Base-by-base conservation (phyloP, 2,888 invertebrate genomes). In the Archips xylosteana region DNA sequence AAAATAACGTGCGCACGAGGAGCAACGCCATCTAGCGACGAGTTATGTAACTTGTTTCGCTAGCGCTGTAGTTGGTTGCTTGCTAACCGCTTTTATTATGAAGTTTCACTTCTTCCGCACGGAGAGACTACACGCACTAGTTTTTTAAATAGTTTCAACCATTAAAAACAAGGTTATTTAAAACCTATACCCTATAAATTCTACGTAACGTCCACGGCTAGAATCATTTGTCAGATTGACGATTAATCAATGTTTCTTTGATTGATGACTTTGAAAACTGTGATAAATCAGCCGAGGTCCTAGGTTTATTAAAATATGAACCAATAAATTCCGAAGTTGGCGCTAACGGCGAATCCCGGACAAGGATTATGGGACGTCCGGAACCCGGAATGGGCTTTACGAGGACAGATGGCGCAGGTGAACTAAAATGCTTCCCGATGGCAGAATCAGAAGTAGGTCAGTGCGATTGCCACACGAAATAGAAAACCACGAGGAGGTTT, bases 251-350 rank as follows among this genome's bases (percentile, higher is more conserved):
- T 34, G 64, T 36, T 63, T 62, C 49, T 51, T 51, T 65, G 64
- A 65, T 65, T 65, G 64, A 65, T 51, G 64, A 51, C 64, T 65
- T 65, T 3, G 49, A 65, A 51, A 65, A 65, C 64, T 65, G 64
- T 36, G 34, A 65, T 65, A 65, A 65, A 65, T 65, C 64, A 65
- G 64, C 51, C 51, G 15, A 10, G 34, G 49, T 65, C n/a, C n/a
- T 36, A 51, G 49, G 64, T 65, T 65, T 65, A 65, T 66, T 66
- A 66, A 66, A 66, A 66, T 66, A 66, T 66, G 57, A 54, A 10
- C 64, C 64, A 65, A 65, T 65, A 65, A 65, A 65, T 65, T 34
- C 34, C 36, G 13, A 34, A 65, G 32, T 51, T 65, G 9, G 60
- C 62, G 36, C 34, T 65, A 32, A 51, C 51, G 49, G 64, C 32